phyloP scores from a whole-genome alignment of 2,113 vertebrate genomes.

The Bubo bubo region DNA sequence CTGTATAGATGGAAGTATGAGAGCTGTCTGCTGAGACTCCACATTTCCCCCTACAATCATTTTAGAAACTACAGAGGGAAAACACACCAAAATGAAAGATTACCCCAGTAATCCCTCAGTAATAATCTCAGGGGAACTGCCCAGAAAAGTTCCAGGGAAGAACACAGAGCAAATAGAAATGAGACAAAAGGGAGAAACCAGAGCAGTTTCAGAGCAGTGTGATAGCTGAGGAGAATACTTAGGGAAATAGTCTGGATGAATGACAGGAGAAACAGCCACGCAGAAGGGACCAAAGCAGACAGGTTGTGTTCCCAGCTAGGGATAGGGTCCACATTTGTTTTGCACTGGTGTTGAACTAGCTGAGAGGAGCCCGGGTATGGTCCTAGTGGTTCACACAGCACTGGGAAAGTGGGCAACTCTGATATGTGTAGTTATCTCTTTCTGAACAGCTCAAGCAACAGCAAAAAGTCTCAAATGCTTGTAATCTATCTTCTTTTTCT shows the following conservation, averaged over 20 bases:
- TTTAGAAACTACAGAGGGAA: neutral
- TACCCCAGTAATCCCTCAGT: neutral
- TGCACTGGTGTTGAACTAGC: neutral
- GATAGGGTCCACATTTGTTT: neutral
- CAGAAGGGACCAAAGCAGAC: neutral
- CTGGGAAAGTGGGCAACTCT: neutral
- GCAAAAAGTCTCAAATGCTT: neutral
- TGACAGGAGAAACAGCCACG: neutral
- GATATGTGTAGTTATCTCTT: neutral
- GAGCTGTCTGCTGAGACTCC: neutral
- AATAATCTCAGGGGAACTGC: neutral
- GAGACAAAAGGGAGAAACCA: neutral
- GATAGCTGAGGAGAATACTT: neutral
- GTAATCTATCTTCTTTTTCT: neutral
- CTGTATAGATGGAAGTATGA: neutral
- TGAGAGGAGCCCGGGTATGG: neutral
- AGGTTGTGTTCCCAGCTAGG: neutral
- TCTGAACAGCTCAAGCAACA: neutral
- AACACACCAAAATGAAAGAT: neutral
- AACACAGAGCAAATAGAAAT: neutral
- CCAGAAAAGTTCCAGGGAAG: neutral
- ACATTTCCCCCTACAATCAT: neutral
- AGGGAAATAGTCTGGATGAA: neutral
- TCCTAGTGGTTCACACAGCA: fast-evolving
- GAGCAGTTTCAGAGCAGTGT: neutral